phyloP scores from a whole-genome alignment of 2,113 vertebrate species.

The Forbesichthys agassizii region DNA sequence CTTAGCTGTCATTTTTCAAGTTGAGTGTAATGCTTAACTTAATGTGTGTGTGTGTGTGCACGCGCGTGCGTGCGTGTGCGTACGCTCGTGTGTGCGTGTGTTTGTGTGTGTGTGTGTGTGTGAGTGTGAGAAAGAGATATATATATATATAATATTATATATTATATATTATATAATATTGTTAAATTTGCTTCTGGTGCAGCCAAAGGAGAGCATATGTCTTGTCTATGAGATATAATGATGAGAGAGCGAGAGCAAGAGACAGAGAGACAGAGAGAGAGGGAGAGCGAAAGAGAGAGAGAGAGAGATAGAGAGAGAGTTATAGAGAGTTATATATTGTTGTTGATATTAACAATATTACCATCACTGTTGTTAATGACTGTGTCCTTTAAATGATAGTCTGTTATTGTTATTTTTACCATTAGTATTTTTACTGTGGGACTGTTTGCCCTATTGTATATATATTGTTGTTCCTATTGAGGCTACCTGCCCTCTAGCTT shows the following conservation, averaged over 20 bases:
- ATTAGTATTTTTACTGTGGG: too few relatives aligned
- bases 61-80: conserved; percentile 4
- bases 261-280: conserved; percentile 23
- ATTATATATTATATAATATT: neutral
- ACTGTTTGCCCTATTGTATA: too few relatives aligned
- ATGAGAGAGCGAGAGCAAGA: conserved; percentile 16
- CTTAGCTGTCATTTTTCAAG: conserved; percentile 29
- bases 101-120: neutral
- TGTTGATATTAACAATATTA: too few relatives aligned
- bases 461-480: too few relatives aligned
- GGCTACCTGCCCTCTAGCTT: too few relatives aligned
- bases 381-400: too few relatives aligned
- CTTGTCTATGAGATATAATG: conserved; percentile 33
- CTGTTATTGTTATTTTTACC: too few relatives aligned
- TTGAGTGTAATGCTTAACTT: conserved; percentile 38
- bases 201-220: conserved; percentile 16
- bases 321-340: too few relatives aligned
- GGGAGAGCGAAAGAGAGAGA: conserved; percentile 11
- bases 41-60: conserved; percentile 13
- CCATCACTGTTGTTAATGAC: too few relatives aligned
- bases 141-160: neutral
- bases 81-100: neutral
- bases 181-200: conserved; percentile 38
- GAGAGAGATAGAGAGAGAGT: neutral
- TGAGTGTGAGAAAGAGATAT: conserved; percentile 12